phyloP scores from a whole-genome alignment of 2,113 vertebrate species.

The Corydoras maculifer region DNA sequence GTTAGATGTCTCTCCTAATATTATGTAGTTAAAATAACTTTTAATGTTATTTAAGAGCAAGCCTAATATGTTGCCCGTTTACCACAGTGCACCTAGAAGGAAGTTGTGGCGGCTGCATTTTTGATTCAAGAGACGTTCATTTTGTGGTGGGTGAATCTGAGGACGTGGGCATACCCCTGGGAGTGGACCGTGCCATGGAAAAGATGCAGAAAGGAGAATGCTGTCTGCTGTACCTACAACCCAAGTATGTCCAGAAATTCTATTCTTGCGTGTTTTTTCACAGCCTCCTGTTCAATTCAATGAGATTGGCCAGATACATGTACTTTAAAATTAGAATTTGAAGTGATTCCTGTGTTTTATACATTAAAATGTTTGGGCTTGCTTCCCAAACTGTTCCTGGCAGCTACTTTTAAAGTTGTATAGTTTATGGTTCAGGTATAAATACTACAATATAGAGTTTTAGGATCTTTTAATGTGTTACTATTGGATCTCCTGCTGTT shows the following conservation, averaged over 20 bases:
- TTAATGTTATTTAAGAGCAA: neutral
- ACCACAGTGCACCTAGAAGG: slow-evolving; percentile 83
- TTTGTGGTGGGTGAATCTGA: slow-evolving; percentile 85
- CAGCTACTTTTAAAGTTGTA: too few species aligned
- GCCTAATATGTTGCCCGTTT: slow-evolving; percentile 5
- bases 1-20: slow-evolving; percentile 24
- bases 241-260: slow-evolving; percentile 67
- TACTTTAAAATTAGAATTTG: too few species aligned
- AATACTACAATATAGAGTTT: too few species aligned
- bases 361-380: too few species aligned
- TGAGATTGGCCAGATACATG: too few species aligned
- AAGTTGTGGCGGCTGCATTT: slow-evolving; percentile 64
- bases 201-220: slow-evolving; percentile 94
- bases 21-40: neutral
- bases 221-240: slow-evolving; percentile 78
- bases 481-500: too few species aligned
- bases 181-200: slow-evolving; percentile 91
- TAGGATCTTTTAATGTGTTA: too few species aligned
- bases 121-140: slow-evolving; percentile 80
- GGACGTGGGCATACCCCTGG: slow-evolving; percentile 83
- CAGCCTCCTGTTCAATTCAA: neutral
- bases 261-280: too few species aligned
- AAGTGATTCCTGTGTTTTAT: too few species aligned
- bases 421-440: too few species aligned
- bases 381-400: too few species aligned